Evolutionary conservation across 2,113 vertebrate species (phyloP).

Genomic region (Cheirogaleus medius): DNA sequence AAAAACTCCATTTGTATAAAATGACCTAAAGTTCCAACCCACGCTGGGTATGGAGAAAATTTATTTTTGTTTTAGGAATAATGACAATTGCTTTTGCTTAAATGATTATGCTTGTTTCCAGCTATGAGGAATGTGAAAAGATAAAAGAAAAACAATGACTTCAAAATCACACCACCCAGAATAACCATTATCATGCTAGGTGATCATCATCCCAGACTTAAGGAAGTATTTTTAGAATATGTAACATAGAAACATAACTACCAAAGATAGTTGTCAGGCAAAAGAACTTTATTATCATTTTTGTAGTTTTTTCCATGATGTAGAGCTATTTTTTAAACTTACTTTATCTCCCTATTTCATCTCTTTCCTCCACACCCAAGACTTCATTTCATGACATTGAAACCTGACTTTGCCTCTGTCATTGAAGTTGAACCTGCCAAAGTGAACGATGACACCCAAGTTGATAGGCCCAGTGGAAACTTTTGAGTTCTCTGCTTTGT

Average conservation of each 20-base stretch:
- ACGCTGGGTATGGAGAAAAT: not conserved
- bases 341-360: not conserved
- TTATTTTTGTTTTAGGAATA: not conserved
- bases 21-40: not conserved
- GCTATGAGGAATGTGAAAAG: not conserved
- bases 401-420: not conserved
- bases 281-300: not conserved
- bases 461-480: not conserved
- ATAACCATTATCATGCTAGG: not conserved
- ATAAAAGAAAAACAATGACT: not conserved
- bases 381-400: not conserved
- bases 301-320: not conserved
- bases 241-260: not conserved
- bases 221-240: not conserved
- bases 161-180: not conserved
- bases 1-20: not conserved
- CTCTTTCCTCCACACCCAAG: not conserved
- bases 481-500: not conserved
- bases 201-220: not conserved
- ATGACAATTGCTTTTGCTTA: conserved; percentile 2
- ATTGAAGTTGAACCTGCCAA: not conserved
- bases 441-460: not conserved
- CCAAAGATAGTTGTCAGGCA: not conserved
- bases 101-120: not conserved
- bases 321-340: not conserved